Percentiles rank a stretch among this genome's conserved stretches.
These are phyloP conservation scores for Pitangus sulphuratus DNA, from an alignment of 2,797 vertebrate genomes.

Conservation along the genomic window DNA sequence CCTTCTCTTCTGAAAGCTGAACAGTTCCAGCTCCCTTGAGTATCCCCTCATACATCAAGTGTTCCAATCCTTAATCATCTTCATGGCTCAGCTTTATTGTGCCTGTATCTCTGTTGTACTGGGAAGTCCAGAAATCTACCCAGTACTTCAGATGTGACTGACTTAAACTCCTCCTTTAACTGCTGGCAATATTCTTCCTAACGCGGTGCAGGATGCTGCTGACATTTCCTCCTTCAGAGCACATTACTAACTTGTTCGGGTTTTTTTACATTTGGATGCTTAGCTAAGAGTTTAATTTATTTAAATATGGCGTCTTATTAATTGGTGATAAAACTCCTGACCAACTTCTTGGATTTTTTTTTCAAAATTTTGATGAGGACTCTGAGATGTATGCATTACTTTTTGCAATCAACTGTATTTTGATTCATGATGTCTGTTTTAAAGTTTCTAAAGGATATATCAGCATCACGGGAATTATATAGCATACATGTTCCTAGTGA, in stretches of 20 bases:
- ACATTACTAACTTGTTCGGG: neutral
- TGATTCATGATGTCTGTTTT: neutral
- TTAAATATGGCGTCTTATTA: neutral
- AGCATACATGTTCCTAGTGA: neutral
- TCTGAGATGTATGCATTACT: neutral
- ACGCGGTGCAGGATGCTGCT: neutral
- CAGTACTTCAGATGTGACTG: neutral
- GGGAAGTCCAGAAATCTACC: neutral
- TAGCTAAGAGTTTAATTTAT: neutral
- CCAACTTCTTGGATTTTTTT: neutral
- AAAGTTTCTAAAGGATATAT: neutral
- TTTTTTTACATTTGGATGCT: neutral
- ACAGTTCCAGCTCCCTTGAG: neutral
- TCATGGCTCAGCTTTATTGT: neutral
- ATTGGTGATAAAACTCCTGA: neutral
- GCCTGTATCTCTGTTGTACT: rapidly evolving
- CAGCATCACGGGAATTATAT: neutral
- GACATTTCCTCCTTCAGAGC: neutral
- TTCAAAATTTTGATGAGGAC: neutral
- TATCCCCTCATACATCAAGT: neutral
- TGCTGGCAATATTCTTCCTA: neutral
- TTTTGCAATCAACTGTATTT: neutral
- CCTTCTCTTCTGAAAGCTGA: neutral
- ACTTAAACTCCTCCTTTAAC: neutral
- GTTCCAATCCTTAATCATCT: neutral